These are phyloP conservation scores for Laticauda laticaudata DNA, from an alignment of 2,113 vertebrate species.

Conservation along the genomic window DNA sequence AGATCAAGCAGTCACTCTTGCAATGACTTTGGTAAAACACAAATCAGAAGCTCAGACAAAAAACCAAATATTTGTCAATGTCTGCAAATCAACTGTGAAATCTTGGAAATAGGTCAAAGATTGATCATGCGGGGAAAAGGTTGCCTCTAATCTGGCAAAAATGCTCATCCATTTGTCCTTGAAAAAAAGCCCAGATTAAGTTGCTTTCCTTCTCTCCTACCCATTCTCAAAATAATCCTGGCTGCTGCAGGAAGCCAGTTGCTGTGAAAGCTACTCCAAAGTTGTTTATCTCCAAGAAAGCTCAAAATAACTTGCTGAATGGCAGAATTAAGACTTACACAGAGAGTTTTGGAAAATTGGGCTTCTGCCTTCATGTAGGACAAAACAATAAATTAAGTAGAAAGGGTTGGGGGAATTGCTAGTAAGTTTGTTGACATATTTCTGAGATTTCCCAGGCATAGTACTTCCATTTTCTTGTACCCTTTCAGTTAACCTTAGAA, in stretches of 20 bases:
- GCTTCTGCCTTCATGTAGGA: background rate
- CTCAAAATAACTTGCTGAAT: background rate
- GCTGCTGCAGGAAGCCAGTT: background rate
- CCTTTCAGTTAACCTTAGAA: background rate
- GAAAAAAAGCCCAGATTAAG: background rate
- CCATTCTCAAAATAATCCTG: background rate
- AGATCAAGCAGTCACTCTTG: background rate
- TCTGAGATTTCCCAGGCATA: background rate
- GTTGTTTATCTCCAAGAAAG: background rate
- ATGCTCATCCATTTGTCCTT: background rate
- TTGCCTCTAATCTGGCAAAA: background rate
- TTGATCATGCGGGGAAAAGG: background rate
- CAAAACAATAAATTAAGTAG: background rate
- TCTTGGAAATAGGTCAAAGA: background rate
- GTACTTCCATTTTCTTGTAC: background rate
- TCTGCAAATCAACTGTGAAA: background rate
- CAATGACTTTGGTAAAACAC: background rate
- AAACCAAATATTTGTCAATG: conserved; percentile 8
- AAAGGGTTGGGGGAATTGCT: background rate
- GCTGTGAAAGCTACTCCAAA: background rate
- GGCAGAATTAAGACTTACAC: background rate
- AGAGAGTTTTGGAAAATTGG: background rate
- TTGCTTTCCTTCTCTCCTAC: background rate
- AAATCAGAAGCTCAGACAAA: conserved; percentile 2
- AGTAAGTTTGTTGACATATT: background rate